phyloP scores from a whole-genome alignment of 2,113 vertebrate species.

The Cyphomyrus plagiostoma region DNA sequence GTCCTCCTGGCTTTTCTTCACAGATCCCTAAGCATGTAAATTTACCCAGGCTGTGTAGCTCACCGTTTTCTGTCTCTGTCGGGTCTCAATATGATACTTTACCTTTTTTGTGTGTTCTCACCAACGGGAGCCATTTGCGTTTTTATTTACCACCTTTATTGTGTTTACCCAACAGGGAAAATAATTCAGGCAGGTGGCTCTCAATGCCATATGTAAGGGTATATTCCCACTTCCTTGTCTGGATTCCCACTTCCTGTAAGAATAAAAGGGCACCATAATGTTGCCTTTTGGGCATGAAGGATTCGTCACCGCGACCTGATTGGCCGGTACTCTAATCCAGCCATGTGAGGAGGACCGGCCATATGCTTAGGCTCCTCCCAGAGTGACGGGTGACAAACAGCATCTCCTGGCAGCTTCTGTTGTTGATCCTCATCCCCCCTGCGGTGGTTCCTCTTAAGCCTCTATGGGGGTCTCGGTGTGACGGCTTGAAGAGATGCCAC shows the following conservation, averaged over 20 bases:
- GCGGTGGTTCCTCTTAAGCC: neutral
- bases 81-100: neutral
- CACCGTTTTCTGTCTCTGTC: neutral
- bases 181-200: neutral
- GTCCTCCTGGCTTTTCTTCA: neutral
- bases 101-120: neutral
- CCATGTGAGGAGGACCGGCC: neutral
- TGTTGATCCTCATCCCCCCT: neutral
- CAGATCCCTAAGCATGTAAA: neutral
- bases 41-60: neutral
- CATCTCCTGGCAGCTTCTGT: neutral
- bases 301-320: neutral
- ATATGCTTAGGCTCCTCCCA: neutral
- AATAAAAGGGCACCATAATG: neutral
- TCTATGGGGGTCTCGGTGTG: neutral
- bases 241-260: neutral
- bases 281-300: neutral
- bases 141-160: neutral
- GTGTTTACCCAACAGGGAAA: neutral
- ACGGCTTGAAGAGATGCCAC: neutral
- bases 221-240: neutral
- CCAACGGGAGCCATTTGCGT: neutral
- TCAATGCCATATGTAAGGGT: neutral
- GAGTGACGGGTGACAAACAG: neutral
- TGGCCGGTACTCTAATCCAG: neutral